Base-by-base conservation (phyloP, 2,797 vertebrate genomes). In the Brachymystax lenok region DNA sequence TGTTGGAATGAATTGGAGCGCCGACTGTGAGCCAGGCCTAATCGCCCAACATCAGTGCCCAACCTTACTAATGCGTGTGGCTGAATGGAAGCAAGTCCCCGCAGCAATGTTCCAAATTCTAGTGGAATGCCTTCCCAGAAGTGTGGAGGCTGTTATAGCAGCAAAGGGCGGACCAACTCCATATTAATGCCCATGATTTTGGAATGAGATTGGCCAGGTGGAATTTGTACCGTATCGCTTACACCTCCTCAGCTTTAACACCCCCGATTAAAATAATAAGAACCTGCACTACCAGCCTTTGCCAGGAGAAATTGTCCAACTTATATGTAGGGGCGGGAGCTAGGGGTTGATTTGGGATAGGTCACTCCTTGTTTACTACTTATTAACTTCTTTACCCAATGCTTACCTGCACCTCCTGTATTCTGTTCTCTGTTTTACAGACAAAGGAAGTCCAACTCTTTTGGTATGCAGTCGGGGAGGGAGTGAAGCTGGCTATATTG, bases 371-470 rank as follows among this genome's bases (percentile, higher is more conserved):
- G 40, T 46, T 46, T 46, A 46, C 40, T 46, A 46, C 8, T 12
- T 12, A 46, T 46, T 46, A 46, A 46, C 40, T 46, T 46, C 21
- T 35, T 50, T 77, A 16, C 77, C 46, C 33, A 33, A 27, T 66
- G 24, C 30, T 78, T 69, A 71, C 74, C 56, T 79, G n/a, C 52
- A 13, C 13, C 4, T 71, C 8, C 50, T 52, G 4, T 33, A 33
- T 19, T 69, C 46, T 69, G 67, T 73, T 72, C 12, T 76, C 12
- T 24, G 56, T 83, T 61, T 5, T 14, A 2, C 82, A 94, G 93
- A 89, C 92, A 91, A 84, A 91, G 93, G 80, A 94, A 95, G 89
- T 94, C 94, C 0, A 93, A 91, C 87, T 94, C 93, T 61, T 93
- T 94, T 77, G 92, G 89, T n/a, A 82, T 93, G 82, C 94, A 93